These are phyloP conservation scores for Dichetophora obliterata DNA, from an alignment of 2,888 invertebrate species.

Conservation along the genomic window DNA sequence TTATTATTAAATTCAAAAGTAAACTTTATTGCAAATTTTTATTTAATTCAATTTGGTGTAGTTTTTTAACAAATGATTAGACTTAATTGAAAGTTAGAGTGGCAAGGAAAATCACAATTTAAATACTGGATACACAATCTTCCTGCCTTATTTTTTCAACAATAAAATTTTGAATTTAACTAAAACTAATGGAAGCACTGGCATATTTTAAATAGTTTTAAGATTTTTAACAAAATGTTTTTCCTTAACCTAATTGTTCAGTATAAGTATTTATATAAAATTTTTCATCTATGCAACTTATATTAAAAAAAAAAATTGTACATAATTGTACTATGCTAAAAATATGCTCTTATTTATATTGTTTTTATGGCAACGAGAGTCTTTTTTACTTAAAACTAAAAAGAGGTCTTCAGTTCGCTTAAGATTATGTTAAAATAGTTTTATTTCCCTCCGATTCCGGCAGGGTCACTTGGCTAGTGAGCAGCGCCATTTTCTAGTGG, in stretches of 20 bases:
- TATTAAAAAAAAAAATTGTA: too few species aligned
- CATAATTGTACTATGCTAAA: background rate
- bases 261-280: constrained; percentile 2
- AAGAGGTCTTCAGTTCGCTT: constrained; percentile 56
- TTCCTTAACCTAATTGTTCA: background rate
- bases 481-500: constrained; percentile 42
- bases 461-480: constrained; percentile 38
- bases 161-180: background rate
- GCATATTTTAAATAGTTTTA: background rate
- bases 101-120: background rate
- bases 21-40: background rate
- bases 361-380: constrained; percentile 37
- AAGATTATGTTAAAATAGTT: constrained; percentile 15
- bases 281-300: background rate
- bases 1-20: background rate
- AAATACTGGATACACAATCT: constrained; percentile 23
- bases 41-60: background rate
- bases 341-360: constrained; percentile 14
- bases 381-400: constrained; percentile 39
- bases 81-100: background rate
- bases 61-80: background rate
- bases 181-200: constrained; percentile 47
- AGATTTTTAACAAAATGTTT: background rate
- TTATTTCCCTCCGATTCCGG: background rate
- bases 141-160: background rate